These are phyloP conservation scores for Thereva nobilitata DNA, from an alignment of 2,888 invertebrate species.

Conservation along the genomic window DNA sequence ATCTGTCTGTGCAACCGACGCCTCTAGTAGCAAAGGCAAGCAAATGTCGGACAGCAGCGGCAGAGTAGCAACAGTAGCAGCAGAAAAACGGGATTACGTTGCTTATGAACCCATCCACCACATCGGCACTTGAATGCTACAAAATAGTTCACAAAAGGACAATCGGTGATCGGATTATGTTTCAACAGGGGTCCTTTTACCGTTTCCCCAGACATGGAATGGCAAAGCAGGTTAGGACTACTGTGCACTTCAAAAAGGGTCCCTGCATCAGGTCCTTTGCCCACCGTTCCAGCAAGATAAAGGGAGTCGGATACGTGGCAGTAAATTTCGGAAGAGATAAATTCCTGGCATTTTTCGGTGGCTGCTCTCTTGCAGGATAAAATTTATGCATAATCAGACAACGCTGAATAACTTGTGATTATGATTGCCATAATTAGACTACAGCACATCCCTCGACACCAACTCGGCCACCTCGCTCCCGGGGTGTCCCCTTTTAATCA, in stretches of 20 bases:
- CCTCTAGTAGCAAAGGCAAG: background rate
- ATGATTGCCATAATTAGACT: slow-evolving; percentile 42
- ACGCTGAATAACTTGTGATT: slow-evolving; percentile 36
- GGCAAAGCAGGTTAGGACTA: background rate
- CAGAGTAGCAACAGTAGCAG: slow-evolving; percentile 10
- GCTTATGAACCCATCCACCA: slow-evolving; percentile 13
- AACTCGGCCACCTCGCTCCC: slow-evolving; percentile 14
- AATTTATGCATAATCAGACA: slow-evolving; percentile 42
- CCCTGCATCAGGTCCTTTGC: slow-evolving; percentile 9
- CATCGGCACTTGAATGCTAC: slow-evolving; percentile 20
- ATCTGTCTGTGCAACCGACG: background rate
- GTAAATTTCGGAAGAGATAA: slow-evolving; percentile 39
- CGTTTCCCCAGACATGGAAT: slow-evolving; percentile 1
- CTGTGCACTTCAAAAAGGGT: slow-evolving; percentile 9
- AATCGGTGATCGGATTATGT: slow-evolving; percentile 41
- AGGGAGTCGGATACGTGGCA: slow-evolving; percentile 17
- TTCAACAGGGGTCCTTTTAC: slow-evolving; percentile 35
- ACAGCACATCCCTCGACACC: slow-evolving; percentile 25
- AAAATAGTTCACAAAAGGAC: slow-evolving; percentile 36
- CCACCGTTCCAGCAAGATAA: background rate
- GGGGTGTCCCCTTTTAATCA: background rate
- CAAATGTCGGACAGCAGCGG: slow-evolving; percentile 13
- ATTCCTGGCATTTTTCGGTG: slow-evolving; percentile 34
- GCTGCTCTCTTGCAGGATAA: slow-evolving; percentile 23
- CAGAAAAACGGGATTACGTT: slow-evolving; percentile 35